Base-by-base conservation (phyloP, 2,888 invertebrate species). In the Pinctada fucata region DNA sequence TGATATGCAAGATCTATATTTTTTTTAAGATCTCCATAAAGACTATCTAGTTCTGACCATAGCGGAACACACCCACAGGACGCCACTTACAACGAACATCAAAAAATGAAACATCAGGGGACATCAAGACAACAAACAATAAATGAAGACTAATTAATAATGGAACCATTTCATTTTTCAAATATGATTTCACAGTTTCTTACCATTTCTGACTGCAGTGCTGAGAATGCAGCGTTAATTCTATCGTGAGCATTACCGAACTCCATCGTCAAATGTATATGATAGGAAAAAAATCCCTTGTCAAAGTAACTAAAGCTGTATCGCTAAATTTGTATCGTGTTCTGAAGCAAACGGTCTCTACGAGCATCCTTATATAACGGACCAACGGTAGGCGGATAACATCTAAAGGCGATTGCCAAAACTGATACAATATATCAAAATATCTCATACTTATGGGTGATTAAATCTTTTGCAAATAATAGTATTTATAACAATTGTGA, bases 211-310 rank as follows among this genome's bases (percentile, higher is more conserved):
- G 63, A 10, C 65, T 64, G 73, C 73, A 73, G 49, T 5, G 16
- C 31, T 16, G 73, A 63, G 10, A 73, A 73, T 47, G 73, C 73
- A 64, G 73, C 73, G 31, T 73, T 64, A 8, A 73, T 48, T 73
- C 73, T 73, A 47, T 73, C 73, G 16, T 50, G 50, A 49, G 73
- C 73, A 45, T 63, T 64, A 16, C 50, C 49, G 50, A 64, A 73
- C 64, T 73, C 73, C 73, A 73, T 73, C 64, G 73, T 73, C 73
- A 64, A 52, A 64, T 6, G 13, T 64, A 10, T 10, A 3, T 48
- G 31, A 72, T 31, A 72, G 71, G 71, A 51, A 72, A 47, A 52
- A 58, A 45, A 72, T 72, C 52, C 71, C 71, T 72, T 58, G 71
- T 72, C 71, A 58, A 58, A 58, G 6, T 10, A 10, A 58, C 6